phyloP scores from a whole-genome alignment of 2,888 invertebrate species.

The Lomographa bimaculata region DNA sequence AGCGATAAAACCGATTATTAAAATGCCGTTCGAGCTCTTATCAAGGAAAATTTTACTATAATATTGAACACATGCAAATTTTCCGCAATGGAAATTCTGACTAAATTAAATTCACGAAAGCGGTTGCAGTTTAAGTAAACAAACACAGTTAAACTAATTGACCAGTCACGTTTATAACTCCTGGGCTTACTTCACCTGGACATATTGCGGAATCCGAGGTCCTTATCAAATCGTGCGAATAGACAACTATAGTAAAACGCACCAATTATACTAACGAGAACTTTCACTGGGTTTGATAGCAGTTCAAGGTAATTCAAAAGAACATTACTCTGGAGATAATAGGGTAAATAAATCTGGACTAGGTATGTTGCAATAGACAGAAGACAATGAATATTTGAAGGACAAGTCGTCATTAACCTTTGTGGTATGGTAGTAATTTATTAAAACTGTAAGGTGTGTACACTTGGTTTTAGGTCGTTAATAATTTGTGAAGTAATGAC shows the following conservation, averaged over 20 bases:
- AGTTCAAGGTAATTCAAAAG: slow-evolving; percentile 71
- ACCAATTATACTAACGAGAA: slow-evolving; percentile 77
- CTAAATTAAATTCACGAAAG: slow-evolving; percentile 12
- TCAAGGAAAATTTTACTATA: no score
- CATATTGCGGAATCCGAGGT: slow-evolving; percentile 56
- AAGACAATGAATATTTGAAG: no score
- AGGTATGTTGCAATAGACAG: slow-evolving; percentile 35
- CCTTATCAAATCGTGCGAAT: slow-evolving; percentile 69
- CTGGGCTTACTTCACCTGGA: slow-evolving; percentile 42
- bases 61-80: slow-evolving; percentile 4
- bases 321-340: slow-evolving; percentile 54
- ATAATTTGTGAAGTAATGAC: no score
- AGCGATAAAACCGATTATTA: no score
- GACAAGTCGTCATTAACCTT: no score
- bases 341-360: slow-evolving; percentile 43
- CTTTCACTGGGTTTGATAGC: slow-evolving; percentile 73
- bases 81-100: slow-evolving; percentile 10
- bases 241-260: slow-evolving; percentile 54
- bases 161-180: slow-evolving; percentile 35
- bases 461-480: no score
- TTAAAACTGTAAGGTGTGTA: no score
- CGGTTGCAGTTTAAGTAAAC: slow-evolving; percentile 23
- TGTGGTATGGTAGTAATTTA: no score
- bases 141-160: slow-evolving; percentile 33
- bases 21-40: no score